Base-by-base conservation (phyloP, 2,113 vertebrate genomes). In the Falcunculus frontatus region DNA sequence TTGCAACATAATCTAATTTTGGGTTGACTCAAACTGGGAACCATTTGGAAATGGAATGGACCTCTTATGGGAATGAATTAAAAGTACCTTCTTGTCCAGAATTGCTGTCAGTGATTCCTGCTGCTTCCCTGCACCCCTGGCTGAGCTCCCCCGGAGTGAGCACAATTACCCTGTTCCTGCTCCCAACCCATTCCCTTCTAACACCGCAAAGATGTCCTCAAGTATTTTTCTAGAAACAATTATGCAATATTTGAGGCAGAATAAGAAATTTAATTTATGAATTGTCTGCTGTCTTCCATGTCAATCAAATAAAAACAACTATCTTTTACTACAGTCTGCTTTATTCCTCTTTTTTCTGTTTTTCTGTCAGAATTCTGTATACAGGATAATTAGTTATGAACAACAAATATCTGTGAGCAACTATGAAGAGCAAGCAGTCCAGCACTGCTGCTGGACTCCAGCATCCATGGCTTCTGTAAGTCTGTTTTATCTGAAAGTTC, bases 371-470 rank as follows among this genome's bases (percentile, higher is more conserved):
- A 70, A 85, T 95, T 67, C 76, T 42, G 15, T 62, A 10, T 49
- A 13, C 96, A 98, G 98, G 97, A 98, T 80, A 97, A 78, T 93
- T 98, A 97, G 65, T 95, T 98, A 96, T 1, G 95, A 97, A 21
- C 94, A 94, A 9, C 94, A 96, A 18, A 77, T 96, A 14, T 77
- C 96, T n/a, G 88, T 96, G 46, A 97, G 96, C 3, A 96, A 77
- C 72, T 97, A 89, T 6, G 97, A 98, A 98, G 76, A 98, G 96
- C 57, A 97, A 98, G 69, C 97, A 96, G 88, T n/a, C n/a, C 96
- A 88, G 94, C 97, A 96, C 72, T 42, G 13, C 49, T 75, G 25
- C 73, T 59, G 65, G 33, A 46, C 55, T 20, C 60, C 37, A n/a
- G 27, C 35, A 23, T 29, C 67, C 15, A 1, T 21, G 10, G 6